A percentile compares a stretch with the other conserved stretches of the same genome.
Conservation (phyloP, 1,140 invertebrate genomes). For the Euura lappo region DNA sequence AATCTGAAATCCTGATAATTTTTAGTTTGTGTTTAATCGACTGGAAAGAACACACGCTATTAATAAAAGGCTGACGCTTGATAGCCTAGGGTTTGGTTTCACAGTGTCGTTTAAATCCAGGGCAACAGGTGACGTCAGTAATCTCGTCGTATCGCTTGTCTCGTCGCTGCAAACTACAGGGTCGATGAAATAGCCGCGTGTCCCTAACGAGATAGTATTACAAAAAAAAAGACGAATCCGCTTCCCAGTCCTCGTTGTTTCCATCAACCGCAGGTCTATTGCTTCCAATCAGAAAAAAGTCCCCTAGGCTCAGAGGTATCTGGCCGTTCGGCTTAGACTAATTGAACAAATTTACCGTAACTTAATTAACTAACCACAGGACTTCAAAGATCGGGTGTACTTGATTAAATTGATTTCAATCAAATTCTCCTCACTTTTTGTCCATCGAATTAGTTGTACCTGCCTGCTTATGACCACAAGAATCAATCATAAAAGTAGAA, state of each 20-base stretch:
- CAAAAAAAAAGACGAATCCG: neutral
- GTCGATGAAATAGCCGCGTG: neutral
- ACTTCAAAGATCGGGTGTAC: too few relatives aligned
- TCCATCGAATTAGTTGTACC: too few relatives aligned
- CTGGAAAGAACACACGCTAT: too few relatives aligned
- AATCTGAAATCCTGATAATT: too few relatives aligned
- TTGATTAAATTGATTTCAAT: too few relatives aligned
- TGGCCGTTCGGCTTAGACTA: neutral
- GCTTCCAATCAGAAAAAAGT: neutral
- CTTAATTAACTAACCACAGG: neutral
- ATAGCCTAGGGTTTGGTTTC: neutral
- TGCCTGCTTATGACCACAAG: too few relatives aligned
- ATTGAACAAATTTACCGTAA: neutral
- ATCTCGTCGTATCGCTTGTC: neutral
- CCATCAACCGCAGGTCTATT: neutral
- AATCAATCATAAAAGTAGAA: too few relatives aligned
- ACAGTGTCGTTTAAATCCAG: neutral
- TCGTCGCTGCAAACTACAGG: neutral
- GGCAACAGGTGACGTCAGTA: conserved; percentile 6
- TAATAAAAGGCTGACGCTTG: neutral
- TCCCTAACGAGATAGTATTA: neutral
- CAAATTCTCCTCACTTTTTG: too few relatives aligned
- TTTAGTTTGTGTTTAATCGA: too few relatives aligned
- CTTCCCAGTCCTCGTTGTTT: neutral
- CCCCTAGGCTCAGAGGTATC: neutral